These are phyloP conservation scores for Platycheirus rosarum DNA, from an alignment of 2,888 invertebrate species.

Conservation along the genomic window DNA sequence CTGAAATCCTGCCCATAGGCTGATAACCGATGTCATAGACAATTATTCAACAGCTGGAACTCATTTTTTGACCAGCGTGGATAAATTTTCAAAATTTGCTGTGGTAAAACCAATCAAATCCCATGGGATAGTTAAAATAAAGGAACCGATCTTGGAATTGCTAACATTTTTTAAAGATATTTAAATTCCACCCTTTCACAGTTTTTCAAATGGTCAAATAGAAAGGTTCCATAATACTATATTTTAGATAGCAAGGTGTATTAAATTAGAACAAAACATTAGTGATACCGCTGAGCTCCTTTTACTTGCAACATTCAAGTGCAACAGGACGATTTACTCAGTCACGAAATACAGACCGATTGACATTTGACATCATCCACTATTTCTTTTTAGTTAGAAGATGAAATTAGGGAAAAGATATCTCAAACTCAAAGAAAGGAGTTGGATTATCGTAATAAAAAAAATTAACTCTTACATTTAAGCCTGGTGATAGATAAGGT, in stretches of 20 bases:
- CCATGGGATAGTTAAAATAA: too few species aligned
- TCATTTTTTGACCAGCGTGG: too few species aligned
- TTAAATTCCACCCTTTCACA: too few species aligned
- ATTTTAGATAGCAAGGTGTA: slow-evolving; percentile 44
- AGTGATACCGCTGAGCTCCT: slow-evolving; percentile 17
- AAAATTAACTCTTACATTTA: background rate
- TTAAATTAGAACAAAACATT: slow-evolving; percentile 30
- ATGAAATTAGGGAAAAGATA: slow-evolving; percentile 8
- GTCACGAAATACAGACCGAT: slow-evolving; percentile 25
- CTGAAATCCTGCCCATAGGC: too few species aligned
- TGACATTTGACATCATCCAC: slow-evolving; percentile 21
- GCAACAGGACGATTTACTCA: slow-evolving; percentile 48
- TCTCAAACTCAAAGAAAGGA: slow-evolving; percentile 2
- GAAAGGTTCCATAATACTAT: too few species aligned
- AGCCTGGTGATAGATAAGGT: slow-evolving; percentile 32
- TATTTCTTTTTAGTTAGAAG: background rate
- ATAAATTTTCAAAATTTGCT: too few species aligned
- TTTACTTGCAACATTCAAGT: slow-evolving; percentile 44
- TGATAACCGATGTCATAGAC: too few species aligned
- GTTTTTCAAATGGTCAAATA: too few species aligned
- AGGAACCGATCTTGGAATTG: too few species aligned
- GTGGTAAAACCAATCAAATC: too few species aligned
- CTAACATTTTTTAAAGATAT: too few species aligned
- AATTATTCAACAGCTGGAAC: too few species aligned
- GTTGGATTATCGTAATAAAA: slow-evolving; percentile 11